phyloP scores from a whole-genome alignment of 2,113 vertebrate species.

The Melanerpes formicivorus region DNA sequence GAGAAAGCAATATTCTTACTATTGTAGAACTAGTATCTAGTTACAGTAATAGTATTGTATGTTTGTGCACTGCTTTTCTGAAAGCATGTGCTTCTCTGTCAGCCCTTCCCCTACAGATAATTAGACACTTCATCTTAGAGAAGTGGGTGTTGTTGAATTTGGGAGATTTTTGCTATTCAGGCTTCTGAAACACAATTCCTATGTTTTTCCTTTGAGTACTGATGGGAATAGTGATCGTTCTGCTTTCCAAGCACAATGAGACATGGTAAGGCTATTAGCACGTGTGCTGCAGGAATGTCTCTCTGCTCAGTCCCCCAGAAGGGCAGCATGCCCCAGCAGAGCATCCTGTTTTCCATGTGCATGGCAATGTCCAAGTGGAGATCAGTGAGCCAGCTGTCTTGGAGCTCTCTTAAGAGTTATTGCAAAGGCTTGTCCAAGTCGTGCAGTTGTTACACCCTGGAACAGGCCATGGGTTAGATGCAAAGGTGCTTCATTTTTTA shows the following conservation, averaged over 20 bases:
- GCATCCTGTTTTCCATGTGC: neutral
- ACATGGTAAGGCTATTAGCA: neutral
- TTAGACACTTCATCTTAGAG: neutral
- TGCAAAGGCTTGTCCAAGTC: neutral
- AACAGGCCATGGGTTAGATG: neutral
- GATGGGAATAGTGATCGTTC: neutral
- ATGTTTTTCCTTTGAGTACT: neutral
- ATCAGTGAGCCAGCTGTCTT: neutral
- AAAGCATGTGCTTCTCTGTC: neutral
- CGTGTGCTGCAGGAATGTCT: neutral
- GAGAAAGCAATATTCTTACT: neutral
- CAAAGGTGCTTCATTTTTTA: neutral
- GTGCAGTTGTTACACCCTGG: neutral
- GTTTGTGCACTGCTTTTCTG: neutral
- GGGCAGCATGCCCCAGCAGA: neutral
- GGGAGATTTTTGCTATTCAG: neutral
- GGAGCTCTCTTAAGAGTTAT: neutral
- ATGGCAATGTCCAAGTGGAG: neutral
- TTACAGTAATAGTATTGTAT: neutral
- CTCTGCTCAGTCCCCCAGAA: neutral
- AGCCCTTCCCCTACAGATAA: neutral
- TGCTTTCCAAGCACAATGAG: neutral
- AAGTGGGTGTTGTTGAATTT: neutral
- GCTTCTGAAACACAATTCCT: neutral
- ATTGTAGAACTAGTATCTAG: neutral